phyloP scores from a whole-genome alignment of 2,888 invertebrate species.

The Cosmia trapezina region DNA sequence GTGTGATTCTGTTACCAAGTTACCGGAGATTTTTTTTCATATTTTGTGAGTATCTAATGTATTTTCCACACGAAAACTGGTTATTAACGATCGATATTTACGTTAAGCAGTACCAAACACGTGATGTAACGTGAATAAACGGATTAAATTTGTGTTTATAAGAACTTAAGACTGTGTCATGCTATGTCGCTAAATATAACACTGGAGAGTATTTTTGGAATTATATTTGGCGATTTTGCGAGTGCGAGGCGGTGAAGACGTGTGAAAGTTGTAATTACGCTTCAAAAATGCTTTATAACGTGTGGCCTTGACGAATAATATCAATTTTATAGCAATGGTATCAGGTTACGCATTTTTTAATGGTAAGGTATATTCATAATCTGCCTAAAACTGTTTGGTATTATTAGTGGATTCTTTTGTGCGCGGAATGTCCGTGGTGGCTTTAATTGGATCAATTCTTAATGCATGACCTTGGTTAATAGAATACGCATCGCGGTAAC shows the following conservation, averaged over 20 bases:
- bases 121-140: slow-evolving; percentile 72
- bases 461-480: slow-evolving; percentile 62
- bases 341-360: slow-evolving; percentile 61
- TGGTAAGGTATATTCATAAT: slow-evolving; percentile 39
- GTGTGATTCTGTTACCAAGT: slow-evolving; percentile 79
- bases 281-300: slow-evolving; percentile 65
- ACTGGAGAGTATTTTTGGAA: slow-evolving; percentile 84
- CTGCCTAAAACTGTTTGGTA: slow-evolving; percentile 13
- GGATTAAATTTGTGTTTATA: slow-evolving; percentile 77
- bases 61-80: slow-evolving; percentile 74
- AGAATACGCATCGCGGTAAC: slow-evolving; percentile 65
- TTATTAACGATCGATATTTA: slow-evolving; percentile 78
- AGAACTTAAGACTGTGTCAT: slow-evolving; percentile 78
- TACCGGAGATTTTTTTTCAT: slow-evolving; percentile 76
- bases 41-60: slow-evolving; percentile 85
- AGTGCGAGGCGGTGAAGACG: slow-evolving; percentile 81
- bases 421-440: slow-evolving; percentile 36
- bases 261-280: slow-evolving; percentile 84
- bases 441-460: slow-evolving; percentile 68
- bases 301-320: slow-evolving; percentile 77
- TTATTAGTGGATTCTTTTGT: slow-evolving; percentile 29
- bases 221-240: slow-evolving; percentile 86
- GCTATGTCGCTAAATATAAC: slow-evolving; percentile 86
- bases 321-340: slow-evolving; percentile 60
- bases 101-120: slow-evolving; percentile 71